These are phyloP conservation scores for Penaeus monodon DNA, from an alignment of 2,888 invertebrate species.

Conservation along the genomic window DNA sequence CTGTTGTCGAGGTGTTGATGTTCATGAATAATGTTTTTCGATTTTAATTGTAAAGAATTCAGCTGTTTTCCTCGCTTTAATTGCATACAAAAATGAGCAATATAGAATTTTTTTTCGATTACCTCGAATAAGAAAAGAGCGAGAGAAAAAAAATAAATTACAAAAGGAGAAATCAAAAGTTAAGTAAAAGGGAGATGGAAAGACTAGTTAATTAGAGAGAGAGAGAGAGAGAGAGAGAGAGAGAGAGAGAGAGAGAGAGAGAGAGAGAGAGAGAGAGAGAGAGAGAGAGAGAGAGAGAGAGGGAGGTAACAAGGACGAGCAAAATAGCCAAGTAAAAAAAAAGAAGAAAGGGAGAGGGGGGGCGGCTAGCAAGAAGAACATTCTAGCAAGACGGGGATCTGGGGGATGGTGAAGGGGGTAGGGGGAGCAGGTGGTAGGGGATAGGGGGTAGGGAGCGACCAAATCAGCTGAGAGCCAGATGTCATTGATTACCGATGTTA, in stretches of 20 bases:
- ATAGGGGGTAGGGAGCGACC: too few species aligned
- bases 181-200: neutral
- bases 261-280: neutral
- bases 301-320: too few species aligned
- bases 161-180: neutral
- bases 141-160: neutral
- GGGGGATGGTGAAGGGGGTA: too few species aligned
- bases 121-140: neutral
- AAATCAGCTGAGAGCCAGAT: too few species aligned
- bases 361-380: neutral
- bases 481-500: too few species aligned
- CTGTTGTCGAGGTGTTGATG: too few species aligned
- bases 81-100: neutral
- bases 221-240: conserved; percentile 11
- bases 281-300: too few species aligned
- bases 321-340: too few species aligned
- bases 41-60: too few species aligned
- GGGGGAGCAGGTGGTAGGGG: too few species aligned
- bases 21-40: too few species aligned
- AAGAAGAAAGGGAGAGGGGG: neutral
- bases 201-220: neutral
- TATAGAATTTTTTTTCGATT: too few species aligned
- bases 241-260: conserved; percentile 11
- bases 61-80: neutral
- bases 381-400: neutral